These are phyloP conservation scores for Mythimna lalbum DNA, from an alignment of 2,888 invertebrate genomes.

Conservation along the genomic window DNA sequence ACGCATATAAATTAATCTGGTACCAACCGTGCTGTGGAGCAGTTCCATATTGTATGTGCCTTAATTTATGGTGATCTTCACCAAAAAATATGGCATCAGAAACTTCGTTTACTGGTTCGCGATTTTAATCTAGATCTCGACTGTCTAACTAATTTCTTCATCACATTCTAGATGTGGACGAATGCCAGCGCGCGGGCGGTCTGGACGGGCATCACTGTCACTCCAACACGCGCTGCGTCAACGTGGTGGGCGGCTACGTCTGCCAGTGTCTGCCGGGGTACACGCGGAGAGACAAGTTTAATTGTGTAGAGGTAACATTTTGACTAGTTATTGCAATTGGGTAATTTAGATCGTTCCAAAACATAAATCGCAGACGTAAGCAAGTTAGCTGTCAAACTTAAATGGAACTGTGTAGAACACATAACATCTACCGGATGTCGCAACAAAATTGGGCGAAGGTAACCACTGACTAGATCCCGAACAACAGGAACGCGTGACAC, in stretches of 20 bases:
- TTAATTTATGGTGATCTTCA: not conserved
- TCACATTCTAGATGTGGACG: slow-evolving; percentile 94
- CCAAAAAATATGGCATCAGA: not conserved
- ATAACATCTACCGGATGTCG: no score
- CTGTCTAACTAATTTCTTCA: not conserved
- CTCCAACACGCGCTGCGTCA: slow-evolving; percentile 95
- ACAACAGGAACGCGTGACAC: no score
- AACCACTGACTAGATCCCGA: no score
- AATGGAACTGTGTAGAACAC: no score
- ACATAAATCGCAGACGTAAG: no score
- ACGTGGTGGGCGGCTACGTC: slow-evolving; percentile 95
- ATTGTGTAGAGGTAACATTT: slow-evolving; percentile 92
- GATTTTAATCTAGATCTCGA: no score
- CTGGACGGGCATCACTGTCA: slow-evolving; percentile 96
- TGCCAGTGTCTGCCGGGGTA: slow-evolving; percentile 96
- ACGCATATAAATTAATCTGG: not conserved
- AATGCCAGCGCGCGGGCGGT: slow-evolving; percentile 95
- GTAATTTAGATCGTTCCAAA: not conserved
- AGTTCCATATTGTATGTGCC: not conserved
- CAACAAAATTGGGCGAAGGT: no score
- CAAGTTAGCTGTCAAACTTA: no score
- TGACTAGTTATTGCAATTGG: not conserved
- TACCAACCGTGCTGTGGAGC: not conserved
- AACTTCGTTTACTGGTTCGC: not conserved
- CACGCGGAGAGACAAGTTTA: slow-evolving; percentile 94